phyloP scores from a whole-genome alignment of 2,888 invertebrate species.

The Apamea monoglypha region DNA sequence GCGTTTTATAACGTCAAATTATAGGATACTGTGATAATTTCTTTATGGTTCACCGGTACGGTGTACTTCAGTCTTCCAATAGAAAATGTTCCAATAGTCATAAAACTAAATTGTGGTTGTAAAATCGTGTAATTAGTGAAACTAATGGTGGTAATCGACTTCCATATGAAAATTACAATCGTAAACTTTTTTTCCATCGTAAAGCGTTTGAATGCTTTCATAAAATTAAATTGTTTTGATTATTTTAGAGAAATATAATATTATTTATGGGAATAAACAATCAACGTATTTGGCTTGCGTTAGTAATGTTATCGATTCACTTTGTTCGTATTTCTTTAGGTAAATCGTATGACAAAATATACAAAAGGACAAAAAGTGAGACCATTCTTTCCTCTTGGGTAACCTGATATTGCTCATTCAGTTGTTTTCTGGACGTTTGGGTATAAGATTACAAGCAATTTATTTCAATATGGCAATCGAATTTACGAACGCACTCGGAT shows the following conservation, averaged over 20 bases:
- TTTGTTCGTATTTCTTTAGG: constrained; percentile 63
- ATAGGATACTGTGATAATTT: constrained; percentile 81
- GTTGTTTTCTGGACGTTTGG: constrained; percentile 89
- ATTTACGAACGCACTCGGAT: constrained; percentile 84
- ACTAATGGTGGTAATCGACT: constrained; percentile 86
- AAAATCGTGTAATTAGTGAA: constrained; percentile 88
- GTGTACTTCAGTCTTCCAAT: constrained; percentile 77
- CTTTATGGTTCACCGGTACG: constrained; percentile 79
- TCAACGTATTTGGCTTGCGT: constrained; percentile 62
- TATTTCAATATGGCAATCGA: constrained; percentile 88
- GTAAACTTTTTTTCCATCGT: constrained; percentile 76
- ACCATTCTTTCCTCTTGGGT: constrained; percentile 83
- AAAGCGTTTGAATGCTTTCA: constrained; percentile 72
- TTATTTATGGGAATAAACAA: constrained; percentile 67
- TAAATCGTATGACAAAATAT: constrained; percentile 80
- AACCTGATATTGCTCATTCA: constrained; percentile 89
- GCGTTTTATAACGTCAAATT: constrained; percentile 81
- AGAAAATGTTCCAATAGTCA: constrained; percentile 84
- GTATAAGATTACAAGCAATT: constrained; percentile 90
- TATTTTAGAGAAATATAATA: constrained; percentile 63
- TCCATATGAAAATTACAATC: constrained; percentile 82
- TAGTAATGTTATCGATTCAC: constrained; percentile 63
- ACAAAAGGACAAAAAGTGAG: constrained; percentile 81
- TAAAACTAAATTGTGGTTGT: constrained; percentile 86
- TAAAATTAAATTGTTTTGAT: constrained; percentile 77